These are phyloP conservation scores for Crambe crambe DNA, from an alignment of 37 sponge, comb jelly and placozoan genomes.

Conservation along the genomic window DNA sequence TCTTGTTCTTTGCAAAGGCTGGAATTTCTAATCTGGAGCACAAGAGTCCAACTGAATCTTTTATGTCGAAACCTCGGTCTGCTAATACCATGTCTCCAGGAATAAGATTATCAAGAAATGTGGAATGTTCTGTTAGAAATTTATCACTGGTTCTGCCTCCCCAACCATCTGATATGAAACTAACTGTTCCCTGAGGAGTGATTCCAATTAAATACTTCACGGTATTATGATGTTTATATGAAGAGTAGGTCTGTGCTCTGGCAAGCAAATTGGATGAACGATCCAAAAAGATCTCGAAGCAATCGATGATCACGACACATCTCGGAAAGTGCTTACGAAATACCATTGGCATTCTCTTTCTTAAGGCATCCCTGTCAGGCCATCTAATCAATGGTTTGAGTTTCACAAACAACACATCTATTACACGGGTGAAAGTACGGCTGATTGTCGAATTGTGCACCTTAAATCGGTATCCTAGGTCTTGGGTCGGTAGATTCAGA, in stretches of 20 bases:
- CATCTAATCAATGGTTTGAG: slow-evolving; percentile 51
- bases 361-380: slow-evolving; percentile 61
- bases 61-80: slow-evolving; percentile 79
- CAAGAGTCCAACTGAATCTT: slow-evolving; percentile 63
- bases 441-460: slow-evolving; percentile 43
- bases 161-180: slow-evolving; percentile 64
- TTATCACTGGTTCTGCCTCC: slow-evolving; percentile 79
- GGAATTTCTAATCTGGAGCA: slow-evolving; percentile 61
- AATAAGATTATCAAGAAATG: slow-evolving; percentile 49
- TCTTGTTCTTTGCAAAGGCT: slow-evolving; percentile 71
- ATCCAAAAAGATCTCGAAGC: slow-evolving; percentile 75
- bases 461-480: slow-evolving; percentile 60
- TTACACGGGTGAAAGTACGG: slow-evolving; percentile 35
- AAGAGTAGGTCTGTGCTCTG: slow-evolving; percentile 54
- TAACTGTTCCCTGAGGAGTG: slow-evolving; percentile 70
- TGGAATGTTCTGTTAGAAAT: slow-evolving; percentile 67
- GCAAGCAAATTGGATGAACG: slow-evolving; percentile 54
- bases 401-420: slow-evolving; percentile 19
- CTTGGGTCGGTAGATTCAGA: slow-evolving; percentile 17
- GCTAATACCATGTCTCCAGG: slow-evolving; percentile 80
- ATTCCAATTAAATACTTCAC: slow-evolving; percentile 64
- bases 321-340: slow-evolving; percentile 49
- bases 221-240: slow-evolving; percentile 74
- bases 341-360: slow-evolving; percentile 59
- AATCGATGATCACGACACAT: slow-evolving; percentile 65